A percentile compares a stretch with the other conserved stretches of the same genome.
These are phyloP conservation scores for Choloepus didactylus DNA, from an alignment of 2,797 vertebrate species.

Conservation along the genomic window DNA sequence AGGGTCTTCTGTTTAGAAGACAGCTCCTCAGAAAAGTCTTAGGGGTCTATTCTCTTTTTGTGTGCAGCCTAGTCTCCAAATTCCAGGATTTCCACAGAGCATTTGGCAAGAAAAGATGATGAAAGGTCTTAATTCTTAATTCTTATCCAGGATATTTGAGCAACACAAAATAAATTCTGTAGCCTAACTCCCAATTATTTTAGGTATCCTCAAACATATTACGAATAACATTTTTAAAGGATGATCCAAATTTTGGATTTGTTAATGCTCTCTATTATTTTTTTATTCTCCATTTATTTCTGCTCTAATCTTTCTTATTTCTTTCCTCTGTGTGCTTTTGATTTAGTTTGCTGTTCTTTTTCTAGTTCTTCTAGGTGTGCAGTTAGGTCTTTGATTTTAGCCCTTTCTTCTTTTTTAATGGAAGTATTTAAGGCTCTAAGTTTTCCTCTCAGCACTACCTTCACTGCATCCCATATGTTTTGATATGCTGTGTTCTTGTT, in stretches of 20 bases:
- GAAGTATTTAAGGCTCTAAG: too few relatives aligned
- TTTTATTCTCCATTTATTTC: too few relatives aligned
- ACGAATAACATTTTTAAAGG: neutral
- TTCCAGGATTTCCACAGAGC: neutral
- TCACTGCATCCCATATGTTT: too few relatives aligned
- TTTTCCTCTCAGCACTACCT: too few relatives aligned
- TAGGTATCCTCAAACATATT: neutral
- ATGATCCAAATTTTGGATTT: neutral
- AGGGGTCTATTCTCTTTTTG: neutral
- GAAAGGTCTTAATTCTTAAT: neutral
- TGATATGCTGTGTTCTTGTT: too few relatives aligned
- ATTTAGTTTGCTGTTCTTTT: too few relatives aligned
- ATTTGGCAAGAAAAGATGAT: neutral
- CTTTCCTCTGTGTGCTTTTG: too few relatives aligned
- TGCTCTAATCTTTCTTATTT: too few relatives aligned
- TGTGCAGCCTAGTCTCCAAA: neutral
- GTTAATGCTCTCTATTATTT: too few relatives aligned
- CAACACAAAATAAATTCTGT: neutral
- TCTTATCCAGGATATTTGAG: neutral
- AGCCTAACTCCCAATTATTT: neutral
- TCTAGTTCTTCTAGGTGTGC: too few relatives aligned
- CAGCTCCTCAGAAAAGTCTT: neutral
- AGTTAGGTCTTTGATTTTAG: too few relatives aligned
- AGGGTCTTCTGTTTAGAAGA: neutral
- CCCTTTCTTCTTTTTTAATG: too few relatives aligned